Base-by-base conservation (phyloP, 2,797 vertebrate genomes). In the Diglossa cyanea region DNA sequence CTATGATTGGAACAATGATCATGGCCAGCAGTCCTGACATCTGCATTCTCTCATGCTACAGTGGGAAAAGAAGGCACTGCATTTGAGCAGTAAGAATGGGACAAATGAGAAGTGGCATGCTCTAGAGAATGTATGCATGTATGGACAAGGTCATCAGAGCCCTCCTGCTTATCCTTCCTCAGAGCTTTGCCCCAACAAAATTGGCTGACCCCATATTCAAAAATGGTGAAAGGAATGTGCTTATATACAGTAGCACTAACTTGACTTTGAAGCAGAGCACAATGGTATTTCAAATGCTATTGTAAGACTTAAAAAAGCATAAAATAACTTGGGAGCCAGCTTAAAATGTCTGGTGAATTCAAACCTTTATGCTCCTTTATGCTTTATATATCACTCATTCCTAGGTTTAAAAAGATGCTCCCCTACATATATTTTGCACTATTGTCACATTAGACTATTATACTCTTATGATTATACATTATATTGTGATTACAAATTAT, bases 141-240 rank as follows among this genome's bases (percentile, higher is more conserved):
- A 30, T 61, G 19, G 37, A 40, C 45, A 88, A 88, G 67, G 88
- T 91, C 85, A 79, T 44, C 51, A n/a, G 28, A 90, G 50, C 23
- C 40, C 31, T 87, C 71, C 80, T 84, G 65, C 61, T 82, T 48
- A 72, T 47, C 48, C 24, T 86, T 88, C 73, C 72, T 90, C 47
- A 85, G 62, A 70, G 33, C 33, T 39, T 72, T 84, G 31, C 61
- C 78, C 62, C 54, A 58, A 42, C 47, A 77, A 82, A 93, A 86
- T 39, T 72, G 68, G 15, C 37, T 92, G 53, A 88, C 44, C 54
- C 26, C 15, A 37, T 82, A 88, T 93, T 79, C 51, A 78, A 55
- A 94, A 94, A 57, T 35, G 17, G 75, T 80, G 26, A 94, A 94
- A 96, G 31, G 42, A 94, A 88, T 55, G 39, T 45, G 28, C 48